phyloP scores from a whole-genome alignment of 2,797 vertebrate genomes.

The Anguilla pacifica region DNA sequence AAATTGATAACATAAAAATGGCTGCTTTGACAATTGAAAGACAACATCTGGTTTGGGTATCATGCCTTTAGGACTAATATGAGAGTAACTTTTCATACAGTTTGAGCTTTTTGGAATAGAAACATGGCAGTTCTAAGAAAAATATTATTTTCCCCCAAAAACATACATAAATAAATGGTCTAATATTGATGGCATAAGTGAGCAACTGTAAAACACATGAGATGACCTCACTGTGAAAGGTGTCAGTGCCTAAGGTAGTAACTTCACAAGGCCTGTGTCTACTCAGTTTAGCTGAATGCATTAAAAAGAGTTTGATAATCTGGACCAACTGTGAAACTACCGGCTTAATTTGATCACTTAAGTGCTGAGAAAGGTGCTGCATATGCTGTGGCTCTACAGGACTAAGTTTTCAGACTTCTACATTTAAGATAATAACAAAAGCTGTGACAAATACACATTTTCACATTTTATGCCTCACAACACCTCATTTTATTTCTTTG shows the following conservation, averaged over 20 bases:
- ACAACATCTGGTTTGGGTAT: neutral
- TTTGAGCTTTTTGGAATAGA: neutral
- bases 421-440: too few relatives aligned
- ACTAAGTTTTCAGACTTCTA: too few relatives aligned
- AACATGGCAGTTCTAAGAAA: neutral
- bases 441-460: neutral
- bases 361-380: too few relatives aligned
- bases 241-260: neutral
- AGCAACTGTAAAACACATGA: neutral
- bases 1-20: neutral
- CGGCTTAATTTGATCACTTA: too few relatives aligned
- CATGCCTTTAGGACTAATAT: neutral
- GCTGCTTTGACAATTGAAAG: neutral
- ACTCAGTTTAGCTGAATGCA: conserved; percentile 23
- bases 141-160: neutral
- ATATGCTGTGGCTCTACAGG: too few relatives aligned
- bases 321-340: neutral
- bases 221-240: neutral
- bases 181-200: neutral
- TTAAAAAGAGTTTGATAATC: conserved; percentile 7
- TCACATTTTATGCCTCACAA: neutral
- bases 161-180: neutral
- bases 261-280: neutral
- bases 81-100: neutral
- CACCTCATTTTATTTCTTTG: neutral